Evolutionary conservation across 2,113 vertebrate species (phyloP).

Genomic region (Myrmophylax atrothorax): DNA sequence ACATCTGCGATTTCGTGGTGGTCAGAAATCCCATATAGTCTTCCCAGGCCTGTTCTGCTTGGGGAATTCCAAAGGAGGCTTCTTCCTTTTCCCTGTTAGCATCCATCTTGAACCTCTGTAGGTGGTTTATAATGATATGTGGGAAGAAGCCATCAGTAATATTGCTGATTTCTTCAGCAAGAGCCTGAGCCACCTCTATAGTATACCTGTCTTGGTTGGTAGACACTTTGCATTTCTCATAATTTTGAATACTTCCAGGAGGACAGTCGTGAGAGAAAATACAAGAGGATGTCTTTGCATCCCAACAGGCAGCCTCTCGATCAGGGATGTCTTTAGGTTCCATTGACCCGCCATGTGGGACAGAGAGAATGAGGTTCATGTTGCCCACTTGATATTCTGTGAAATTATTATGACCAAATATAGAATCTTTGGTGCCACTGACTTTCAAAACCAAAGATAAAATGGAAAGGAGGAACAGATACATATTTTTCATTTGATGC

Average conservation of each 20-base stretch:
- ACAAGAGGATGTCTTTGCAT: conserved; percentile 23
- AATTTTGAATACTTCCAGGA: conserved; percentile 17
- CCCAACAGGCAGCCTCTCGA: conserved; percentile 54
- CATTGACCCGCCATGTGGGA: conserved; percentile 58
- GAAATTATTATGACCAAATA: conserved; percentile 50
- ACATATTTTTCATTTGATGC: neutral
- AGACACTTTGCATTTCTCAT: conserved; percentile 24
- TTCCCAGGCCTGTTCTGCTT: conserved; percentile 61
- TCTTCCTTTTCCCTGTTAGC: conserved; percentile 61
- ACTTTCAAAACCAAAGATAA: conserved; percentile 7
- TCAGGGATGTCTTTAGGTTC: conserved; percentile 58
- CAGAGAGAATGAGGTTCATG: conserved; percentile 62
- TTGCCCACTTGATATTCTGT: conserved; percentile 68
- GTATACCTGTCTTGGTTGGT: conserved; percentile 60
- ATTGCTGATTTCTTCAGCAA: conserved; percentile 54
- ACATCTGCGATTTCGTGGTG: conserved; percentile 38
- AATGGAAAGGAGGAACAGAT: neutral
- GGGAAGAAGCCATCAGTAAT: conserved; percentile 41
- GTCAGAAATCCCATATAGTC: conserved; percentile 64
- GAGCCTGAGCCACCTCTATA: conserved; percentile 29
- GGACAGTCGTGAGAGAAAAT: conserved; percentile 55
- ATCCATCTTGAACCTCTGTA: conserved; percentile 66
- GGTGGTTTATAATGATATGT: conserved; percentile 62
- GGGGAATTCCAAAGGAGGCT: conserved; percentile 46
- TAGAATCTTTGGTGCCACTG: neutral